Percentiles rank a stretch among this genome's conserved stretches.
These are phyloP conservation scores for Molanna angustata DNA, from an alignment of 2,888 invertebrate species.

Conservation along the genomic window DNA sequence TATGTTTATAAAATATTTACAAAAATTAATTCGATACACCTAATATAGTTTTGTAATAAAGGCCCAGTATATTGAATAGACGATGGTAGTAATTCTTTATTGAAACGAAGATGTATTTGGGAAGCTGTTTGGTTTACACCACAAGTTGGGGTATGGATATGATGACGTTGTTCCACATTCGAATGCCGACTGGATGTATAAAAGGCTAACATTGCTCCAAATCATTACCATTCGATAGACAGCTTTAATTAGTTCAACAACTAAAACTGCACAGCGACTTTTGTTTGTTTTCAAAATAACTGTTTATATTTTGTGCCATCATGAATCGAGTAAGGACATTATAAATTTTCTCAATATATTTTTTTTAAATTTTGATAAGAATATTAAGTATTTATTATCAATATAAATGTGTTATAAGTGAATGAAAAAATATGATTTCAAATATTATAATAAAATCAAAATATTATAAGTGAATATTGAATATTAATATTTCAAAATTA, in stretches of 20 bases:
- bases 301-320: too few relatives aligned
- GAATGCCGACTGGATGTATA: slow-evolving; percentile 24
- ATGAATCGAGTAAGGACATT: slow-evolving; percentile 26
- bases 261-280: too few relatives aligned
- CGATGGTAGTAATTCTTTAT: slow-evolving; percentile 16
- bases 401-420: too few relatives aligned
- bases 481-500: too few relatives aligned
- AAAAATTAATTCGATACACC: too few relatives aligned
- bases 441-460: too few relatives aligned
- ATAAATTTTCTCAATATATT: not conserved
- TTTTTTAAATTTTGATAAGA: not conserved
- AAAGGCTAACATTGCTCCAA: slow-evolving; percentile 31
- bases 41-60: slow-evolving; percentile 22
- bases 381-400: too few relatives aligned
- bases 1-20: too few relatives aligned
- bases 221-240: slow-evolving; percentile 33
- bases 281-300: too few relatives aligned
- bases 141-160: too few relatives aligned
- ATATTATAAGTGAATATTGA: too few relatives aligned
- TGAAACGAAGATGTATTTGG: slow-evolving; percentile 26
- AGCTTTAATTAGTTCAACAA: slow-evolving; percentile 32
- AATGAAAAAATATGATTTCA: too few relatives aligned
- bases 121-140: slow-evolving; percentile 18
- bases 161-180: slow-evolving; percentile 29
- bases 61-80: slow-evolving; percentile 23